These are phyloP conservation scores for Steatornis caripensis DNA, from an alignment of 2,113 vertebrate genomes.

Conservation along the genomic window DNA sequence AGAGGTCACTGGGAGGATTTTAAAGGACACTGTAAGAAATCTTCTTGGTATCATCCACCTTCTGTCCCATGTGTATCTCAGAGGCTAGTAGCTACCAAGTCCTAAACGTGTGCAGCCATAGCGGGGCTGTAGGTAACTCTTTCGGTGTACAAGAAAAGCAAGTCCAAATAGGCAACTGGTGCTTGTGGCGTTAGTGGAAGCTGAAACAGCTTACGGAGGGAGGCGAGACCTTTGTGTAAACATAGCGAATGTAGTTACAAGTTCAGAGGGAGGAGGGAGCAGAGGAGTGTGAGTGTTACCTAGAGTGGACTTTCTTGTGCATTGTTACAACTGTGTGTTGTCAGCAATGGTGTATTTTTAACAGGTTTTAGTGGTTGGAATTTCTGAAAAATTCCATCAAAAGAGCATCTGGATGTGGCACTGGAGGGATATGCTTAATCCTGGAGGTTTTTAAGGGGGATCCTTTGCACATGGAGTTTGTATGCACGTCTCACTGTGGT, in stretches of 20 bases:
- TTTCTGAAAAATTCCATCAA: background rate
- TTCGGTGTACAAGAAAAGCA: background rate
- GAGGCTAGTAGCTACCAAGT: background rate
- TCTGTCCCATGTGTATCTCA: background rate
- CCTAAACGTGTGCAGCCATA: background rate
- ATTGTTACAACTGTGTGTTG: background rate
- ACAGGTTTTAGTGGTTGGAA: background rate
- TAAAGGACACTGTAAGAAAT: background rate
- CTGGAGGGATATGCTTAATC: background rate
- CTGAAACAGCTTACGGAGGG: background rate
- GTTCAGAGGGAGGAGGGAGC: background rate
- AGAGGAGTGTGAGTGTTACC: background rate
- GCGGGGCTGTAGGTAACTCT: background rate
- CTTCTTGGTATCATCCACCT: background rate
- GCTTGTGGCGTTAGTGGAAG: background rate
- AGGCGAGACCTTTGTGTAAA: background rate
- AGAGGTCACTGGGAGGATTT: background rate
- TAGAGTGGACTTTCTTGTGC: background rate
- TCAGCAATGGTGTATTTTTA: background rate
- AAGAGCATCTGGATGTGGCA: background rate
- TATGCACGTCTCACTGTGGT: background rate
- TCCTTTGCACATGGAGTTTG: background rate
- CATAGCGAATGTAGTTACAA: background rate
- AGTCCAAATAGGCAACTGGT: background rate
- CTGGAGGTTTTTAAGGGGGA: background rate